Percentiles rank a stretch among this genome's conserved stretches.
These are phyloP conservation scores for human (Homo sapiens) DNA, from an alignment of 2,113 vertebrate genomes.

Conservation along the genomic window DNA sequence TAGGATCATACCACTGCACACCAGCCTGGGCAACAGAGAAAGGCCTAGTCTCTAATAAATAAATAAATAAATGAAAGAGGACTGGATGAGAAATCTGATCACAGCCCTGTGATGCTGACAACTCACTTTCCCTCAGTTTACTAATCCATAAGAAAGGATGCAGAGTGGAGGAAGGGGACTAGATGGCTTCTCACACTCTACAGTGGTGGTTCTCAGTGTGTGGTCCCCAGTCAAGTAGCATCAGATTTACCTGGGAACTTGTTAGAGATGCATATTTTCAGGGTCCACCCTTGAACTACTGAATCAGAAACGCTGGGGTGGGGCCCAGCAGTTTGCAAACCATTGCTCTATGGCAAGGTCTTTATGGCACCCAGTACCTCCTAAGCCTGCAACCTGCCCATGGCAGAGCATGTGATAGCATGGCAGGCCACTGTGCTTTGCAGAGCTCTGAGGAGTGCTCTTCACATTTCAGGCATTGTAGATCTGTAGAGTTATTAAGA, in stretches of 20 bases:
- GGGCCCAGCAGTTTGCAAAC: not conserved
- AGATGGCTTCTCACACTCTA: not conserved
- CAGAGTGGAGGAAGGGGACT: no score
- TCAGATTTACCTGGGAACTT: not conserved
- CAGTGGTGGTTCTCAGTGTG: not conserved
- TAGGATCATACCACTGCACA: no score
- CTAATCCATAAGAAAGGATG: not conserved
- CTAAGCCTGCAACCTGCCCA: accelerated
- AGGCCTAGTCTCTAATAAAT: no score
- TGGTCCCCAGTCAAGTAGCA: not conserved
- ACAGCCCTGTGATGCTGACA: not conserved
- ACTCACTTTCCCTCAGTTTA: not conserved
- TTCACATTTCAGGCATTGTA: not conserved
- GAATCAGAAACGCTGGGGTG: not conserved
- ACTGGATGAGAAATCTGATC: not conserved
- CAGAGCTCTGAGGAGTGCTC: not conserved
- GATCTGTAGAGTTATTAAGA: not conserved
- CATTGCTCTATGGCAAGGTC: no score
- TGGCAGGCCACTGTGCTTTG: not conserved
- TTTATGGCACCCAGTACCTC: not conserved
- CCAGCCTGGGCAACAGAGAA: no score
- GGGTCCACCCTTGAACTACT: not conserved
- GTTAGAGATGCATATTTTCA: not conserved
- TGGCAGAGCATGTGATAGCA: not conserved
- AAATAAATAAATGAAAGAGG: not conserved